Conservation (phyloP, 2,888 invertebrate genomes). For the Agriopis marginaria region DNA sequence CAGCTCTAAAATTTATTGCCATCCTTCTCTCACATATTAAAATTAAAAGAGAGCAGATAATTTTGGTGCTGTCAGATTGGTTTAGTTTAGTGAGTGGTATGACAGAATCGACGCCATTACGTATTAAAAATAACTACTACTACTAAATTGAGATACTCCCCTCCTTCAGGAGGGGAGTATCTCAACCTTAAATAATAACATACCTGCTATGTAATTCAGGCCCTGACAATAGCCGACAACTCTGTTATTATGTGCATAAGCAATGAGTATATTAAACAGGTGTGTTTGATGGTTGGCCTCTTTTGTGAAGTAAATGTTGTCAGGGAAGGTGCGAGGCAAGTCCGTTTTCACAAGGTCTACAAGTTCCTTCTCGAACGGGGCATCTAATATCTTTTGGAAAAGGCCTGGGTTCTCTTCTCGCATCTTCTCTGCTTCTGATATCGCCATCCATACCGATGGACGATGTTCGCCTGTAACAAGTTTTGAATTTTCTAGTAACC, state of each 20-base stretch:
- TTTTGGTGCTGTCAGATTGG: too few relatives aligned
- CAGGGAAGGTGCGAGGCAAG: conserved; percentile 97
- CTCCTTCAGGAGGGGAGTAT: too few relatives aligned
- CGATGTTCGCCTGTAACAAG: conserved; percentile 83
- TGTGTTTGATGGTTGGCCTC: conserved; percentile 91
- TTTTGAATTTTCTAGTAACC: not conserved
- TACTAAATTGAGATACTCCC: too few relatives aligned
- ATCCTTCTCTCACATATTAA: too few relatives aligned
- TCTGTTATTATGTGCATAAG: conserved; percentile 95
- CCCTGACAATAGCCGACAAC: conserved; percentile 98
- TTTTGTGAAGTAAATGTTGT: conserved; percentile 96
- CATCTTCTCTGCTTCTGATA: conserved; percentile 92
- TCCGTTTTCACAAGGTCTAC: conserved; percentile 95
- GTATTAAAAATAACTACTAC: too few relatives aligned
- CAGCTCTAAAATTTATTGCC: too few relatives aligned
- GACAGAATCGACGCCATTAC: too few relatives aligned
- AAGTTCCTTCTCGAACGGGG: conserved; percentile 89
- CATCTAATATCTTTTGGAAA: conserved; percentile 89
- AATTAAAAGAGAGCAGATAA: too few relatives aligned
- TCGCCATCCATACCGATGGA: conserved; percentile 93
- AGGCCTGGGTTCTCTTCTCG: conserved; percentile 88
- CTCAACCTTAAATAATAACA: conserved; percentile 34
- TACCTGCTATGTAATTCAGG: conserved; percentile 95
- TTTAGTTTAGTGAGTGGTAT: too few relatives aligned
- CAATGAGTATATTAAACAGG: conserved; percentile 94